Conservation (phyloP, 2,888 invertebrate genomes). For the Alentia gelatinosa region DNA sequence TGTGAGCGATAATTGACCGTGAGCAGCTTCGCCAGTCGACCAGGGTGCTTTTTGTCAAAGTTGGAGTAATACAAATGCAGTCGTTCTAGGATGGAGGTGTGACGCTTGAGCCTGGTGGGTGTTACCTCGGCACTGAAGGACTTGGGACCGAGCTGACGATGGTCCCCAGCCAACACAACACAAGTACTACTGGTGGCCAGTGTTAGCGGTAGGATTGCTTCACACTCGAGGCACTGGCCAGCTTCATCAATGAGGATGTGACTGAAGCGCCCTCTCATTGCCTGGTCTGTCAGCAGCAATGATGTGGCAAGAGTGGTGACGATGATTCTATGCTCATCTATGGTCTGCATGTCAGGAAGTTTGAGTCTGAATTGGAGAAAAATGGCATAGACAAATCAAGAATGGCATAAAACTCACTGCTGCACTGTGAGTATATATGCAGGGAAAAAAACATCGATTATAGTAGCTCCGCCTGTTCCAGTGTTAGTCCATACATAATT, state of each 20-base stretch:
- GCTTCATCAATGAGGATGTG: conserved; percentile 55
- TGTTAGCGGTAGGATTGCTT: conserved; percentile 49
- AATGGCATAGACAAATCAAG: no score
- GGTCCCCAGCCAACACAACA: conserved; percentile 49
- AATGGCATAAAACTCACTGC: no score
- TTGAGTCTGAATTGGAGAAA: no score
- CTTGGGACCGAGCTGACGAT: conserved; percentile 48
- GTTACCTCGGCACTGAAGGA: neutral
- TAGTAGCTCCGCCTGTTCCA: no score
- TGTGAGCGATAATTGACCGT: conserved; percentile 53
- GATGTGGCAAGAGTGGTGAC: conserved; percentile 23
- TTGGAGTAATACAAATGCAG: neutral
- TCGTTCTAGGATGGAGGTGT: conserved; percentile 19
- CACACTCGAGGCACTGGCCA: conserved; percentile 52
- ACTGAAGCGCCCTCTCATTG: conserved; percentile 40
- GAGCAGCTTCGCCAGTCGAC: neutral
- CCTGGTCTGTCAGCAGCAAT: neutral
- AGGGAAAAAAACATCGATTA: no score
- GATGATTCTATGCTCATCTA: neutral
- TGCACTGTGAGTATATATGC: no score
- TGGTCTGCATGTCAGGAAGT: neutral
- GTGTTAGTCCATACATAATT: no score
- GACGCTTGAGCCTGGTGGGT: neutral
- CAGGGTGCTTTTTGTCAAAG: neutral
- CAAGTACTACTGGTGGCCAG: conserved; percentile 41